Evolutionary conservation across 2,888 invertebrate species (phyloP), one percentile per base, ranked within the genome.

Genomic region (Pandemis corylana): DNA sequence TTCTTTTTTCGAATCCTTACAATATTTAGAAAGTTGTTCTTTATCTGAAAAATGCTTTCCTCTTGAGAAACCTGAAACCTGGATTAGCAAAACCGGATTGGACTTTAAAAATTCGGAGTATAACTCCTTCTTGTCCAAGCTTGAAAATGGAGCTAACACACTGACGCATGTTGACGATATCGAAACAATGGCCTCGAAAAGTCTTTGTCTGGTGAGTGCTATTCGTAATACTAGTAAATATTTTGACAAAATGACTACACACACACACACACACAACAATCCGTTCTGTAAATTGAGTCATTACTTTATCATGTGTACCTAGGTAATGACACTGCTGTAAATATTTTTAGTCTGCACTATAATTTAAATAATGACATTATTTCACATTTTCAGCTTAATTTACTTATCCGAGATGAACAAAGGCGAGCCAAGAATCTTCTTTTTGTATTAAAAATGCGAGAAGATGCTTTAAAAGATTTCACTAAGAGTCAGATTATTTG

Each of bases 381-480:
- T 75, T 56, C 67, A 78, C 77, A 15, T 76, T 90, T 91, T 61
- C 85, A 94, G 94, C 93, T 94, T 84, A 93, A 94, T 85, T 87
- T 93, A 86, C 93, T 94, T 89, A 94, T 94, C 78, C 91, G 91
- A 74, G 91, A 94, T 93, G 94, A 94, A 88, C 94, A 93, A 84
- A 87, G 92, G 78, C 86, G 94, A 89, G 94, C 94, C 59, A 92
- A 90, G 80, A 92, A 94, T 81, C 88, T 94, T 72, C 85, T 94
- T 70, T 90, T 91, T 79, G 93, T 94, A 56, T 81, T 94, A 73
- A 94, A 94, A 82, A 92, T 92, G 90, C 87, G 94, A 78, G 94
- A 94, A 83, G 93, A 94, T 85, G 94, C 94, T 7, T 81, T 94
- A 7, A 94, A 93, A 77, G 92, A 94, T 79, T 94, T 93, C 72